Base-by-base conservation (phyloP, 2,113 vertebrate species). In the Percina caprodes region DNA sequence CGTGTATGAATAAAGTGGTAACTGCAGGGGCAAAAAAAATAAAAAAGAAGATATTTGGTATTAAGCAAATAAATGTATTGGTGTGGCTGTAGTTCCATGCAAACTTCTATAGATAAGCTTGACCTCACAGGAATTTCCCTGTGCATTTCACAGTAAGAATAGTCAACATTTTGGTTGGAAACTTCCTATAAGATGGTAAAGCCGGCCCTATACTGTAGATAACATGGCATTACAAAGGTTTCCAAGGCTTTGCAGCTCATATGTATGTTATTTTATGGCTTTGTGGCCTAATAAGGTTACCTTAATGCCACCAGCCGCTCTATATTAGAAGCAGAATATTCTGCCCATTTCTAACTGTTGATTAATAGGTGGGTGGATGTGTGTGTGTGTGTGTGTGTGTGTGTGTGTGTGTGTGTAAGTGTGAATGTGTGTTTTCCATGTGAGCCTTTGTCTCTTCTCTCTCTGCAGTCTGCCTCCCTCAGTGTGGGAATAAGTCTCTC, bases 401-500 rank as follows among this genome's bases (percentile, higher is more conserved):
- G n/a, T 67, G 11, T 68, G 26, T 72, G 5, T 55, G 3, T 74
- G 26, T 77, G 23, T 69, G 0, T 72, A 0, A 62, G 74, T 71
- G 24, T 79, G 51, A 24, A 10, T 51, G 60, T 39, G 49, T 73
- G 21, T 19, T 52, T 78, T 74, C 71, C 59, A 52, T 23, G 45
- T 82, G 63, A 68, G 52, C n/a, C 56, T 70, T 46, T 63, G 48
- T 45, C 65, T 56, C 42, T 45, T 11, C 33, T 21, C 55, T 78
- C 62, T 45, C 73, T 79, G 80, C 56, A 33, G 42, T 39, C 82
- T n/a, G 66, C 62, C 51, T 77, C 82, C 61, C 85, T 82, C 84
- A 69, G 63, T 72, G 78, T 90, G 88, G 83, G 87, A 92, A 83
- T 62, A 30, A 82, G 81, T 76, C 83, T 86, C 70, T 78, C 55